These are phyloP conservation scores for Micropterix aruncella DNA, from an alignment of 2,888 invertebrate genomes.

Conservation along the genomic window DNA sequence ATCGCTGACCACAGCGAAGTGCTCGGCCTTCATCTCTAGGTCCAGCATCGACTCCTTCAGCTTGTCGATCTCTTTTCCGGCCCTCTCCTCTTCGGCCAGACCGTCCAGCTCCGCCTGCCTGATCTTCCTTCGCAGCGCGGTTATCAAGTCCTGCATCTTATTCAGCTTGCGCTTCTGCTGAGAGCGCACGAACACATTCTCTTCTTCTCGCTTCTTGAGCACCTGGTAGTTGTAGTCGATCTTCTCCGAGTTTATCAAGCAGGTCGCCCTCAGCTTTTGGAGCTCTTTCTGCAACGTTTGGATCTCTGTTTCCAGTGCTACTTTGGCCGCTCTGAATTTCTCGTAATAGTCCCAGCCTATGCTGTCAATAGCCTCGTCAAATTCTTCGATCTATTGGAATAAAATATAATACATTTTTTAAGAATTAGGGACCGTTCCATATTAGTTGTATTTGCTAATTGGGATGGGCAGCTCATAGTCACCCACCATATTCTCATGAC, in stretches of 20 bases:
- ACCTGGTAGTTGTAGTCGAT: conserved; percentile 84
- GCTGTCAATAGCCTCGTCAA: conserved; percentile 41
- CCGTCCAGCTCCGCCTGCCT: conserved; percentile 50
- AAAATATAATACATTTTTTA: not conserved
- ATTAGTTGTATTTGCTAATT: too few relatives aligned
- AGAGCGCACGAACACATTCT: conserved; percentile 65
- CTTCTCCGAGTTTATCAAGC: conserved; percentile 77
- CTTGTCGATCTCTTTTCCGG: conserved; percentile 53
- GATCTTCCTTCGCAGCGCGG: conserved; percentile 48
- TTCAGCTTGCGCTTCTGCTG: conserved; percentile 66
- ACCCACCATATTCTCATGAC: too few relatives aligned
- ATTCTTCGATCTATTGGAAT: conserved; percentile 31
- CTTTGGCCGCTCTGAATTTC: conserved; percentile 53
- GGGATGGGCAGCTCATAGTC: too few relatives aligned
- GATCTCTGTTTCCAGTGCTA: conserved; percentile 51
- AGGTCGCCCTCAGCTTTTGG: conserved; percentile 62
- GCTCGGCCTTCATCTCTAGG: conserved; percentile 53
- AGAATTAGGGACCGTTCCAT: not conserved
- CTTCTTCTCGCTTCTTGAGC: conserved; percentile 75
- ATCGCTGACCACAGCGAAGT: conserved; percentile 49
- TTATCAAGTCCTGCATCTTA: conserved; percentile 60
- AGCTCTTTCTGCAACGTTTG: conserved; percentile 69
- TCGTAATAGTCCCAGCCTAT: conserved; percentile 58
- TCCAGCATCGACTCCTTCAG: conserved; percentile 52
- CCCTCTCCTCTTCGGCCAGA: conserved; percentile 47